Evolutionary conservation across 2,113 vertebrate genomes (phyloP).

Genomic region (Bothrops jararaca): DNA sequence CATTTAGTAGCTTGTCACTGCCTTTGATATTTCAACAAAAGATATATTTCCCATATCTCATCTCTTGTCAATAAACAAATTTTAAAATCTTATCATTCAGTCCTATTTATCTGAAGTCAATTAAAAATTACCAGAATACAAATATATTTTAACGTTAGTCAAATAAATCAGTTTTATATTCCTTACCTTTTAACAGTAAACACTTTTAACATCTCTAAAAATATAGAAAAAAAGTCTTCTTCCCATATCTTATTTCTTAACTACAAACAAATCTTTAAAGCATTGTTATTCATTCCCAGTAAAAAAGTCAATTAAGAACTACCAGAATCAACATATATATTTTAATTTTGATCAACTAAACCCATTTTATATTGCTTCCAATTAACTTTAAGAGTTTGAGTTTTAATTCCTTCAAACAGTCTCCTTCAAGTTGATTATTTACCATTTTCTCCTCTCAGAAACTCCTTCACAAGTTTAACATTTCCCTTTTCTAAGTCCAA

Average conservation of each 20-base stretch:
- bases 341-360: background rate
- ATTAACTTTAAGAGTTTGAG: background rate
- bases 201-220: background rate
- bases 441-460: background rate
- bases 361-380: background rate
- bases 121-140: background rate
- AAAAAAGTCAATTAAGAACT: no score
- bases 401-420: background rate
- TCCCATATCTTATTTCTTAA: no score
- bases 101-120: background rate
- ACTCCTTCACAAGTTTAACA: background rate
- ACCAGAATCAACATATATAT: background rate
- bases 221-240: no score
- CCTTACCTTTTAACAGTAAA: background rate
- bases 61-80: background rate
- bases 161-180: background rate
- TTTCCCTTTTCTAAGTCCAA: background rate
- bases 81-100: background rate
- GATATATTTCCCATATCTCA: background rate
- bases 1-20: background rate
- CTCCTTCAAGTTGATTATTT: background rate
- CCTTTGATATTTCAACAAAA: background rate
- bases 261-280: no score
- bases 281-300: no score
- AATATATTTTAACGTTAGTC: background rate